Percentiles rank a stretch among this genome's conserved stretches.
Evolutionary conservation across 1,140 invertebrate species (phyloP).

Genomic region (Babylonia areolata): DNA sequence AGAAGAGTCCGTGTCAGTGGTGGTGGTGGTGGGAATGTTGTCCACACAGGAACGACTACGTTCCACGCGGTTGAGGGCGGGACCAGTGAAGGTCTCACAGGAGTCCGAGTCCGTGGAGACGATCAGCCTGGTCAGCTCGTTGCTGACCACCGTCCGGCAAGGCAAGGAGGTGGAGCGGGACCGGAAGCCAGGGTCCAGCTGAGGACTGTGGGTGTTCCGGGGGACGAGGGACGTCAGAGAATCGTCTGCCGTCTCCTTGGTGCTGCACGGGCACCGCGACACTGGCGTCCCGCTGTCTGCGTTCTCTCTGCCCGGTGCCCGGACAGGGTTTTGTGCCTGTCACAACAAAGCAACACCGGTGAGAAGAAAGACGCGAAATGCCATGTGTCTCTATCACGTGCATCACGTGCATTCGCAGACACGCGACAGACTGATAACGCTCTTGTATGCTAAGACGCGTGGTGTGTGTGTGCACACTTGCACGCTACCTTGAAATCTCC

Average conservation of each 20-base stretch:
- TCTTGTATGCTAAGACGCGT: neutral
- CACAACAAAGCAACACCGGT: too few relatives aligned
- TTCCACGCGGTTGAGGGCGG: slow-evolving; percentile 22
- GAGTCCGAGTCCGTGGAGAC: slow-evolving; percentile 82
- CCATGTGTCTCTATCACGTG: neutral
- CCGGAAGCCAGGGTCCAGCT: neutral
- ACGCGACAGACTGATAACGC: neutral
- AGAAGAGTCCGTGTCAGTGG: slow-evolving; percentile 92
- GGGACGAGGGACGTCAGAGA: neutral
- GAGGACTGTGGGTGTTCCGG: neutral
- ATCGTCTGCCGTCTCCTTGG: neutral
- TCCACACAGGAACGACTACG: neutral
- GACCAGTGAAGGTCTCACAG: neutral
- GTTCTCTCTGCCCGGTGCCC: neutral
- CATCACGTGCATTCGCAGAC: neutral
- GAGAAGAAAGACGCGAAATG: neutral
- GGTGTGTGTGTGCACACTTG: neutral
- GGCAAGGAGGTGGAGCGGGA: slow-evolving; percentile 1
- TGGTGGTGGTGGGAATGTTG: slow-evolving; percentile 18
- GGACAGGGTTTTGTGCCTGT: too few relatives aligned
- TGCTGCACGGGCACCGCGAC: neutral
- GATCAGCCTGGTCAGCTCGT: slow-evolving; percentile 46
- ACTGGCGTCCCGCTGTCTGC: neutral
- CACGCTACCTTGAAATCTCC: neutral
- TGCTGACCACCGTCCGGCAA: neutral